Conservation (phyloP, 1,140 invertebrate genomes). For the Scaptomyza pallida region DNA sequence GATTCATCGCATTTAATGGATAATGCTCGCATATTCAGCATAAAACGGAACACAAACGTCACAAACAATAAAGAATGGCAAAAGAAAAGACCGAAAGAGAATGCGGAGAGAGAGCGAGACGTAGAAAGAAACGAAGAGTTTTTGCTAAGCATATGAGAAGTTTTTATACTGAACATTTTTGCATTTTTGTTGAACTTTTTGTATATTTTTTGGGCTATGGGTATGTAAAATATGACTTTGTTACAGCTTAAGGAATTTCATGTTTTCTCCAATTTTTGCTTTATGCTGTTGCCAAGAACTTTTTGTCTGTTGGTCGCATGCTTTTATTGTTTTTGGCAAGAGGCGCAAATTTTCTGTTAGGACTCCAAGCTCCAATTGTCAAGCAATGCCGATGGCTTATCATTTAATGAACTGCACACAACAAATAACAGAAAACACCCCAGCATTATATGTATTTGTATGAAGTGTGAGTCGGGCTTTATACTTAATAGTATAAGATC, state of each 20-base stretch:
- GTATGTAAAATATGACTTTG: slow-evolving; percentile 21
- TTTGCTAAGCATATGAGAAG: slow-evolving; percentile 45
- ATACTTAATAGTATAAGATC: slow-evolving; percentile 5
- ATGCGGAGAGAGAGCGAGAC: slow-evolving; percentile 2
- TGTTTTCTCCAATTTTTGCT: no score
- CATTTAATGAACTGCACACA: slow-evolving; percentile 72
- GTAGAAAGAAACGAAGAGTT: background rate
- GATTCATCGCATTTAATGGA: slow-evolving; percentile 80
- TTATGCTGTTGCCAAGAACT: background rate
- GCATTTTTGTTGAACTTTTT: slow-evolving; percentile 53
- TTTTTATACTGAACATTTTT: slow-evolving; percentile 28
- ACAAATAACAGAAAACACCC: slow-evolving; percentile 27
- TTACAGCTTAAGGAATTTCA: slow-evolving; percentile 11
- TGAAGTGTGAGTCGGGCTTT: background rate
- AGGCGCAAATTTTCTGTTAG: slow-evolving; percentile 13
- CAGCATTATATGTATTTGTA: slow-evolving; percentile 38
- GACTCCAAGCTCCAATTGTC: slow-evolving; percentile 54
- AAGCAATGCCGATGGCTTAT: slow-evolving; percentile 67
- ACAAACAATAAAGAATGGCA: slow-evolving; percentile 5
- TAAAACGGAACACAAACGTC: slow-evolving; percentile 47
- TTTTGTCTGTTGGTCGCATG: background rate
- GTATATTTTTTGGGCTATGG: background rate
- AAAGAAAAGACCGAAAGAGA: background rate
- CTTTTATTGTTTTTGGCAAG: slow-evolving; percentile 28
- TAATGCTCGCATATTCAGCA: slow-evolving; percentile 71